Percentiles rank a stretch among this genome's conserved stretches.
These are phyloP conservation scores for Phylloscopus whistleri DNA, from an alignment of 2,113 vertebrate genomes.

Conservation along the genomic window DNA sequence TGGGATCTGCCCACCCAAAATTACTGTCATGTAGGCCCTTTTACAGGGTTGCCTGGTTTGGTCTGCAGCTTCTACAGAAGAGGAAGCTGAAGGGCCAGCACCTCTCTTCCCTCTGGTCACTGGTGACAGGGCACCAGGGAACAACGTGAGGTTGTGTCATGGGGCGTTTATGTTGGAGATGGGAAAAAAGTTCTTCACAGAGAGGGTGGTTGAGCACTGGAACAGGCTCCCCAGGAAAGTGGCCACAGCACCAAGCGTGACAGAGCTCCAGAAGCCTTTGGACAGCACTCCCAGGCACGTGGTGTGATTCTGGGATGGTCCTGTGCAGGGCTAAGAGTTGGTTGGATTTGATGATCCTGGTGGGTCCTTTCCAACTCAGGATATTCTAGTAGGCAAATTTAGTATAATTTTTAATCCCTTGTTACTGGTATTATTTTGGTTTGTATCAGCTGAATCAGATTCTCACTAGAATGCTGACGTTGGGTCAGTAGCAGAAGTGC, in stretches of 20 bases:
- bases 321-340: neutral
- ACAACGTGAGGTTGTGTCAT: neutral
- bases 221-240: neutral
- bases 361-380: neutral
- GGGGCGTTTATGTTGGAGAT: neutral
- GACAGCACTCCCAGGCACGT: neutral
- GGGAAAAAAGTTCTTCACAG: neutral
- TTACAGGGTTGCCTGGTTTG: neutral
- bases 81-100: neutral
- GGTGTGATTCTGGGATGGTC: neutral
- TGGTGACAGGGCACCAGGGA: neutral
- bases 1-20: neutral
- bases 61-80: neutral
- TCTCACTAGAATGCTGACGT: neutral
- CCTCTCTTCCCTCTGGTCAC: neutral
- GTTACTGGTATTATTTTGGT: neutral
- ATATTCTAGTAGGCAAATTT: neutral
- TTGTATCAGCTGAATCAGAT: slow-evolving; percentile 5
- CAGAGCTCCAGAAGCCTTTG: neutral
- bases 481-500: neutral
- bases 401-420: neutral
- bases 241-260: neutral
- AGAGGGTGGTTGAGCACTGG: neutral
- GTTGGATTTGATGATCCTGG: neutral
- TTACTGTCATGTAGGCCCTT: neutral